phyloP scores from a whole-genome alignment of 2,113 vertebrate species.

The Erpornis zantholeuca region DNA sequence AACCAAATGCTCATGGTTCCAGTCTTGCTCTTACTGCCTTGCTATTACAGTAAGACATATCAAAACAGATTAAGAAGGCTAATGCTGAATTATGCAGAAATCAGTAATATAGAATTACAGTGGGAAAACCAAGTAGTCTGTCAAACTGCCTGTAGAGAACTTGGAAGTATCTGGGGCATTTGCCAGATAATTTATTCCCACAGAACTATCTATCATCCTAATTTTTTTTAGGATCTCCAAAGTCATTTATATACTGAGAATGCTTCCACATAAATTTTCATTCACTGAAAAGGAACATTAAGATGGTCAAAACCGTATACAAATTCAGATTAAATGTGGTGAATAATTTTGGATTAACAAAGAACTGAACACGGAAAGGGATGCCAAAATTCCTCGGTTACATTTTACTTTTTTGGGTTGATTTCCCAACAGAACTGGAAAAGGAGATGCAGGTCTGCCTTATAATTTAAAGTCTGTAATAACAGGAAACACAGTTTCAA shows the following conservation, averaged over 20 bases:
- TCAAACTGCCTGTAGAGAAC: constrained; percentile 30
- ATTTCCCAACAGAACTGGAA: background rate
- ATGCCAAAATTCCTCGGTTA: background rate
- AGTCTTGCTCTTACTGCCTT: background rate
- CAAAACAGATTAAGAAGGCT: constrained; percentile 30
- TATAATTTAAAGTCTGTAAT: background rate
- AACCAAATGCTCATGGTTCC: background rate
- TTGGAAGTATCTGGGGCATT: constrained; percentile 35
- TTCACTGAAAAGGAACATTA: background rate
- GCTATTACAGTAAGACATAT: background rate
- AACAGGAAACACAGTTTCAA: background rate
- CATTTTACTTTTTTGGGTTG: background rate
- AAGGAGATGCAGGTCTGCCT: background rate
- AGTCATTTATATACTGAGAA: background rate
- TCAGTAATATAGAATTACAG: constrained; percentile 6
- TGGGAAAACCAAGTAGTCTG: constrained; percentile 22
- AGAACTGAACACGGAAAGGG: background rate
- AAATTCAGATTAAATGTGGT: background rate
- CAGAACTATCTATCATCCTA: background rate
- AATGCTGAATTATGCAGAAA: constrained; percentile 53
- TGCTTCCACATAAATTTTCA: background rate
- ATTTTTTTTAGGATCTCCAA: background rate
- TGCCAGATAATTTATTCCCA: constrained; percentile 15
- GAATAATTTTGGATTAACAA: background rate
- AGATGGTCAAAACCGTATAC: background rate